These are phyloP conservation scores for Xenentodon cancila DNA, from an alignment of 2,797 vertebrate genomes.

Conservation along the genomic window DNA sequence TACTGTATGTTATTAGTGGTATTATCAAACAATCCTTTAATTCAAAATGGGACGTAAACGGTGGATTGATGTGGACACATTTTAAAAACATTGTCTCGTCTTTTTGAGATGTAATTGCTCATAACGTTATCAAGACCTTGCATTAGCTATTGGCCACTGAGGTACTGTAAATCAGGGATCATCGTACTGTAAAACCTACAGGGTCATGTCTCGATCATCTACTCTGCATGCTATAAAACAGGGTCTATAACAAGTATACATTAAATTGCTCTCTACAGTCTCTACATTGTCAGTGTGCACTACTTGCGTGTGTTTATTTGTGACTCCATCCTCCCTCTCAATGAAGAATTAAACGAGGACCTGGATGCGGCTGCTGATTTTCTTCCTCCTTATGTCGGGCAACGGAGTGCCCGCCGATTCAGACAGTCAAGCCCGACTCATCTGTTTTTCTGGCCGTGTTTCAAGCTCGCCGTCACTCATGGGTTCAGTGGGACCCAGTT, in stretches of 20 bases:
- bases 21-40: constrained; percentile 35
- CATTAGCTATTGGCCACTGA: constrained; percentile 72
- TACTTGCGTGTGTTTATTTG: constrained; percentile 55
- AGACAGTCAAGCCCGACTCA: constrained; percentile 22
- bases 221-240: constrained; percentile 78
- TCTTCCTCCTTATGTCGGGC: constrained; percentile 28
- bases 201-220: constrained; percentile 65
- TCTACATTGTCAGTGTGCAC: constrained; percentile 66
- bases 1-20: constrained; percentile 14
- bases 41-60: background rate
- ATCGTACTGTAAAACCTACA: constrained; percentile 63
- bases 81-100: constrained; percentile 62
- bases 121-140: constrained; percentile 69
- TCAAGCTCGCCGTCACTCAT: constrained; percentile 22
- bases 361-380: constrained; percentile 27
- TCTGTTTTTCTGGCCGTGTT: constrained; percentile 11
- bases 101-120: constrained; percentile 53
- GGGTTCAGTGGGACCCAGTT: constrained; percentile 7
- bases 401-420: constrained; percentile 33
- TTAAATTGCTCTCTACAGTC: constrained; percentile 65
- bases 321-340: constrained; percentile 23
- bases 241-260: constrained; percentile 66
- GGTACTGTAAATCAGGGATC: constrained; percentile 61
- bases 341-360: constrained; percentile 20
- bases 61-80: constrained; percentile 9